These are phyloP conservation scores for Merodon equestris DNA, from an alignment of 2,888 invertebrate genomes.

Conservation along the genomic window DNA sequence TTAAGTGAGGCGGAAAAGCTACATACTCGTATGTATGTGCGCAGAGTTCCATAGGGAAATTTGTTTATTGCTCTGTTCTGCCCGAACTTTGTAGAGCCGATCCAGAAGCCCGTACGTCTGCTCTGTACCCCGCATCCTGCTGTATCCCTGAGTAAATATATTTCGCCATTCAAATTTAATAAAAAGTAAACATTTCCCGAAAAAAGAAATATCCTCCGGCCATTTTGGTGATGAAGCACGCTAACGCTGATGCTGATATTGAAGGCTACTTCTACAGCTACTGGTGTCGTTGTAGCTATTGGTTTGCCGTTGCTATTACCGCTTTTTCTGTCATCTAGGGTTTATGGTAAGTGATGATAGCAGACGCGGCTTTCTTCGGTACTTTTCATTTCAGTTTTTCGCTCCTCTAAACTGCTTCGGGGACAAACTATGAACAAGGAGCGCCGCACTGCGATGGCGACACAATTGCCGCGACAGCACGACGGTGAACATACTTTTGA, in stretches of 20 bases:
- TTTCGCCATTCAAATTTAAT: conserved; percentile 56
- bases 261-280: too few relatives aligned
- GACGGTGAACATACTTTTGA: conserved; percentile 41
- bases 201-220: conserved; percentile 29
- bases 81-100: not conserved
- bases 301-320: not conserved
- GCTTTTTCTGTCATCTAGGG: too few relatives aligned
- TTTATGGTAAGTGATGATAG: too few relatives aligned
- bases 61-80: conserved; percentile 47
- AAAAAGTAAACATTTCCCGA: conserved; percentile 48
- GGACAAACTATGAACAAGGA: conserved; percentile 14
- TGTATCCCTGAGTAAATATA: conserved; percentile 36
- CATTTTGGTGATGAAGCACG: conserved; percentile 27
- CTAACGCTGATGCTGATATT: too few relatives aligned
- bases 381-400: too few relatives aligned
- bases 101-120: not conserved
- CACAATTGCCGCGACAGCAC: conserved; percentile 11
- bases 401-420: too few relatives aligned
- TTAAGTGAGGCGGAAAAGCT: not conserved
- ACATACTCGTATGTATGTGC: conserved; percentile 10
- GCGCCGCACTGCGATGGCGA: too few relatives aligned
- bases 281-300: not conserved
- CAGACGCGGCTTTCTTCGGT: too few relatives aligned
- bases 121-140: not conserved
- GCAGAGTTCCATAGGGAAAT: conserved; percentile 50